Conservation (phyloP, 2,113 vertebrate genomes). For the Ascaphus truei region DNA sequence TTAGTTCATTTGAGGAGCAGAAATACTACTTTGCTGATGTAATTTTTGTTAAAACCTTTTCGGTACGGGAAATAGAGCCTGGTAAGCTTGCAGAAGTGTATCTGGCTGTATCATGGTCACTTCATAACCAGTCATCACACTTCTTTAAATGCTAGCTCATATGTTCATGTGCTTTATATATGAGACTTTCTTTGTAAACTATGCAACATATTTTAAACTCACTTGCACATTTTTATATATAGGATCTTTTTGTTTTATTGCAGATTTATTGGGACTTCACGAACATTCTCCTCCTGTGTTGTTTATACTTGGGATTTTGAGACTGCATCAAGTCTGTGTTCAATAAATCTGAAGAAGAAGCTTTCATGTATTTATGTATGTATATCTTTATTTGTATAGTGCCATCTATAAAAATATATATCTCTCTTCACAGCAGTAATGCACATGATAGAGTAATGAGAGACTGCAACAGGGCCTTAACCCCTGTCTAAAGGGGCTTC, state of each 20-base stretch:
- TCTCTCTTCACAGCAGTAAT: too few species aligned
- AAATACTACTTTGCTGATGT: not conserved
- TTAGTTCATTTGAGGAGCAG: not conserved
- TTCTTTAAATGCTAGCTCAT: not conserved
- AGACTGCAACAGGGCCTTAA: too few species aligned
- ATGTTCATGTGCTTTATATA: not conserved
- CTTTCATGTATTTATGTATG: constrained; percentile 29
- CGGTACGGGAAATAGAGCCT: not conserved
- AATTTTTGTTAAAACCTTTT: not conserved
- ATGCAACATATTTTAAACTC: not conserved
- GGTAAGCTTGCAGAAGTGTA: not conserved
- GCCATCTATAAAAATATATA: too few species aligned
- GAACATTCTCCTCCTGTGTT: not conserved
- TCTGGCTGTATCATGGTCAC: too few species aligned
- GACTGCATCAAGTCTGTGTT: not conserved
- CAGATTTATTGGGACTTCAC: not conserved
- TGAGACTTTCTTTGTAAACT: not conserved
- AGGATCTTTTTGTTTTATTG: not conserved
- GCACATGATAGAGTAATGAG: too few species aligned
- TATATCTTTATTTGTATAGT: too few species aligned
- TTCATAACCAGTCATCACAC: not conserved
- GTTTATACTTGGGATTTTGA: not conserved
- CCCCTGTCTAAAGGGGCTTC: too few species aligned
- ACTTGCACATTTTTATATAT: not conserved
- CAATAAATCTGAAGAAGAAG: constrained; percentile 15